Evolutionary conservation across 2,888 invertebrate genomes (phyloP), one percentile per base, ranked within the genome.

Genomic region (Athrips mouffetella): DNA sequence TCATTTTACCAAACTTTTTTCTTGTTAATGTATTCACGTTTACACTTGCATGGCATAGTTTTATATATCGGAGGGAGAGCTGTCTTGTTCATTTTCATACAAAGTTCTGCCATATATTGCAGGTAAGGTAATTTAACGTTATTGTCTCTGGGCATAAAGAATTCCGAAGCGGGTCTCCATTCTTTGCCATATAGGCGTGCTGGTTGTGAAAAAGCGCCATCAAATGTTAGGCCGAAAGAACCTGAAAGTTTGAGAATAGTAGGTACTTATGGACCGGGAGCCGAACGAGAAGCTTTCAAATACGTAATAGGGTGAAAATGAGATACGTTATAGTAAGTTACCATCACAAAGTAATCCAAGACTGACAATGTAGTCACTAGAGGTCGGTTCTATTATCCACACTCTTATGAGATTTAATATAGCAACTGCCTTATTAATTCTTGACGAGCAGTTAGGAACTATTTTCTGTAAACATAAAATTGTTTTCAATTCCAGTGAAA

Each of bases 141-240:
- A 5, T 72, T 63, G 62, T 86, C 85, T 61, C 63, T 77, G 2
- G 88, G 86, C 49, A 72, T 21, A 47, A 76, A 55, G 60, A 63
- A 87, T 52, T 78, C 63, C 29, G 48, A 59, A 8, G 82, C 85
- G 16, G 90, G 90, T 47, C 54, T 59, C 91, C 91, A 91, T 54
- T 62, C 57, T 16, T 77, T 80, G 46, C 82, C 62, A 33, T 76
- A 60, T 29, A 86, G 71, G 45, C 72, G 76, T 67, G 79, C 85
- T 4, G 91, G 91, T 67, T 91, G 91, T 0, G 91, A 91, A 74
- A 91, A 91, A 39, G 80, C 70, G 6, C 91, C 80, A 37, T 88
- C 75, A 51, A 86, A 76, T 1, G 81, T 76, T 53, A 91, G 80
- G 44, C 89, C 90, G 70, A 90, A 91, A 8, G 89, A 70, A 29